Base-by-base conservation (phyloP, 2,113 vertebrate species). In the Peromyscus maniculatus region DNA sequence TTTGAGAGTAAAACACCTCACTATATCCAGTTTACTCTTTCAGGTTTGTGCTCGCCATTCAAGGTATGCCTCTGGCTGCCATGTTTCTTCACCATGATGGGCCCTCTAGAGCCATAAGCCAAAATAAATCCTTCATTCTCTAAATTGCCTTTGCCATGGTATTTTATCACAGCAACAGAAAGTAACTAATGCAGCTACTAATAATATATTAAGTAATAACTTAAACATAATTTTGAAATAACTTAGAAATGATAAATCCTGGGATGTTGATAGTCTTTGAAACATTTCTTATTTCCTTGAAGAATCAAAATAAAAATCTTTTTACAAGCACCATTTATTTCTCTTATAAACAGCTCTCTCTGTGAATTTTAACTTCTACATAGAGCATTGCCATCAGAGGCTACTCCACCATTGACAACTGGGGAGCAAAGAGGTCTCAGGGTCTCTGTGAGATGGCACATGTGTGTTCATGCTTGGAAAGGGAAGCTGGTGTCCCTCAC, bases 331-430 rank as follows among this genome's bases (percentile, higher is more conserved):
- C 2, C 5, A 69, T 66, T 93, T 91, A 31, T 17, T 64, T n/a
- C 15, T 49, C 79, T 31, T 3, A 52, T 64, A 93, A 94, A 74
- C 15, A n/a, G 5, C 64, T 94, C 91, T 36, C 33, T 62, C 78
- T 91, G 36, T 74, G 13, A 94, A 57, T 87, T 96, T 91, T 92
- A 89, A 94, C 59, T 84, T 97, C 91, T 66, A 90, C n/a, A 77
- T 7, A n/a, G 80, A 94, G 21, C 9, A 59, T 9, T 93, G 31
- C 62, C 67, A 71, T 64, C 57, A 92, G 74, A 21, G 91, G 33
- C 24, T 75, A 49, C 31, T 78, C 55, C 49, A 10, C 22, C 26
- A 39, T 71, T 24, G 75, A 10, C 91, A 67, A 39, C 33, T 67
- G 15, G 67, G 74, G 8, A 95, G 28, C 21, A 46, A 39, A 80